A percentile compares a stretch with the other conserved stretches of the same genome.
These are phyloP conservation scores for Ypsolopha sequella DNA, from an alignment of 2,888 invertebrate genomes.

Conservation along the genomic window DNA sequence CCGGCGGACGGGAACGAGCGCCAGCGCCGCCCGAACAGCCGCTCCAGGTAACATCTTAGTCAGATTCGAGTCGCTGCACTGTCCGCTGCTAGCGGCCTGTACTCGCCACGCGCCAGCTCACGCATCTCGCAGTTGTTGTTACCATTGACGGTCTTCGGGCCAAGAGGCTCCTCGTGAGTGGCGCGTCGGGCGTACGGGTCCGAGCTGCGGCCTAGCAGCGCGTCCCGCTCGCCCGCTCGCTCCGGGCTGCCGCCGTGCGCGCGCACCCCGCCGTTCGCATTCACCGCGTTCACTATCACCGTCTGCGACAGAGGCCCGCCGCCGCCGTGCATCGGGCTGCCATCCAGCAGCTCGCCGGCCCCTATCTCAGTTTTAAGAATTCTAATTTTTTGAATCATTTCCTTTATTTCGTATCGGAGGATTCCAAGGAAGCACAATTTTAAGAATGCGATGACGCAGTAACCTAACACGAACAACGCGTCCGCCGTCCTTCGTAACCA, in stretches of 20 bases:
- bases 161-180: conserved; percentile 58
- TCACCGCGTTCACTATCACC: conserved; percentile 64
- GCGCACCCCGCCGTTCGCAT: conserved; percentile 72
- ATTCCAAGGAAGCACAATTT: conserved; percentile 91
- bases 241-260: conserved; percentile 65
- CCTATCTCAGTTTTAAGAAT: conserved; percentile 79
- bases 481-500: conserved; percentile 87
- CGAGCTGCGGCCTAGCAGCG: conserved; percentile 60
- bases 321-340: conserved; percentile 52
- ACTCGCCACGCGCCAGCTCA: conserved; percentile 73
- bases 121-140: conserved; percentile 86
- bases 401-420: conserved; percentile 87
- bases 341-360: conserved; percentile 56
- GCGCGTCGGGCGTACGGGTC: conserved; percentile 56
- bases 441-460: conserved; percentile 90
- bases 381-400: conserved; percentile 93
- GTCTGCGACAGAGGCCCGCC: conserved; percentile 58
- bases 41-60: conserved; percentile 83
- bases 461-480: conserved; percentile 84
- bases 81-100: conserved; percentile 62
- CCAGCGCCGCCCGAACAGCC: conserved; percentile 75
- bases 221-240: conserved; percentile 71
- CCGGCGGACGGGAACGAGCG: conserved; percentile 59
- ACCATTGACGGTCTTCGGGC: conserved; percentile 76
- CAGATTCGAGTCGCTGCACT: conserved; percentile 74